Evolutionary conservation across 2,888 invertebrate genomes (phyloP).

Genomic region (Gastracanthus pulcherrimus): DNA sequence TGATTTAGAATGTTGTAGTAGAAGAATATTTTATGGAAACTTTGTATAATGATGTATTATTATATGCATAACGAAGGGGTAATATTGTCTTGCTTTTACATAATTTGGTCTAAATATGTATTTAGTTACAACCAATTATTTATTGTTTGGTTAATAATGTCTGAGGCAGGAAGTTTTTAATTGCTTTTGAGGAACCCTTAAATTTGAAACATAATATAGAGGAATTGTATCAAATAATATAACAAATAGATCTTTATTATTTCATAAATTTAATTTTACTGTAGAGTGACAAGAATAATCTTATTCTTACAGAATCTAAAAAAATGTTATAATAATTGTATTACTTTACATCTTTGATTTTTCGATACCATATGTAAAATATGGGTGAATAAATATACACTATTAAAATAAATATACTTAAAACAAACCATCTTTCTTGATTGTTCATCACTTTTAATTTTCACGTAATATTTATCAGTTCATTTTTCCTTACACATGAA

Average conservation of each 20-base stretch:
- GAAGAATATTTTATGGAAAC: too few relatives aligned
- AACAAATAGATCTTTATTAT: background rate
- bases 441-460: conserved; percentile 24
- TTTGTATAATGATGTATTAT: too few relatives aligned
- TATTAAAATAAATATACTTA: background rate
- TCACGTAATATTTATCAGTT: background rate
- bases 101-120: too few relatives aligned
- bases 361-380: conserved; percentile 5
- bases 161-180: too few relatives aligned
- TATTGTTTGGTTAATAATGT: too few relatives aligned
- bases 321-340: background rate
- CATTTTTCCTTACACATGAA: background rate
- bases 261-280: conserved; percentile 18
- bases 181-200: too few relatives aligned
- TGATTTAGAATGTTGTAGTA: too few relatives aligned
- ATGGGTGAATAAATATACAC: background rate
- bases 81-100: background rate
- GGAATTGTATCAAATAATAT: too few relatives aligned
- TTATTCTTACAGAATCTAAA: conserved; percentile 17
- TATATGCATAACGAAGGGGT: too few relatives aligned
- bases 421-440: background rate
- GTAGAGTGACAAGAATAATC: conserved; percentile 10
- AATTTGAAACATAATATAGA: too few relatives aligned
- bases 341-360: background rate
- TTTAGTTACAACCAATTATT: too few relatives aligned